phyloP scores from a whole-genome alignment of 2,888 invertebrate species.

The Noctuana brunneofusca region DNA sequence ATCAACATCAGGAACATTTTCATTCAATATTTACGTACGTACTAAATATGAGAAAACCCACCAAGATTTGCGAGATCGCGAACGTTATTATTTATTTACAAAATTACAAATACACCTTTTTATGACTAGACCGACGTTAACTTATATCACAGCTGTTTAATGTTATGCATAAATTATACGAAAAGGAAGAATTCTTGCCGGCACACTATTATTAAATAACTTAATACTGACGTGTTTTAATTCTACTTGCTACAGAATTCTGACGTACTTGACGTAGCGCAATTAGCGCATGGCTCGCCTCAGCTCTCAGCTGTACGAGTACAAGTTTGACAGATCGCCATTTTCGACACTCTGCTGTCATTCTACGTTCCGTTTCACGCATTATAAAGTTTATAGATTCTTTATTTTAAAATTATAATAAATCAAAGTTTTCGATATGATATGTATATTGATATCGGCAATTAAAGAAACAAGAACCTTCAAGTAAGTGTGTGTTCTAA shows the following conservation, averaged over 20 bases:
- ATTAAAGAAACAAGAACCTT: too few species aligned
- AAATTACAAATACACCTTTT: not conserved
- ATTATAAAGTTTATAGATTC: too few species aligned
- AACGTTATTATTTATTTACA: too few species aligned
- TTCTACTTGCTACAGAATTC: conserved; percentile 53
- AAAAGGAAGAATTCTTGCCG: conserved; percentile 19
- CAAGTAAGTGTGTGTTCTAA: too few species aligned
- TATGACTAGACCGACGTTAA: conserved; percentile 8
- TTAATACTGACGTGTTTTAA: conserved; percentile 70
- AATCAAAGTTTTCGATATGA: too few species aligned
- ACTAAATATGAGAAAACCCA: not conserved
- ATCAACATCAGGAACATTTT: conserved; percentile 24
- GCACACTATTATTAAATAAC: conserved; percentile 30
- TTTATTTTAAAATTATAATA: too few species aligned
- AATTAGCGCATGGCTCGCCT: not conserved
- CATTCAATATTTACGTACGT: conserved; percentile 10
- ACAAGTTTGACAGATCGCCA: not conserved
- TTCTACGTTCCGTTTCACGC: conserved; percentile 54
- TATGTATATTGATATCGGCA: too few species aligned
- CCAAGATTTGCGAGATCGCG: not conserved
- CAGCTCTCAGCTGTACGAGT: not conserved
- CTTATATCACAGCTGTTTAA: conserved; percentile 45
- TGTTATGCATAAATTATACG: conserved; percentile 16
- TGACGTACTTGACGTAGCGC: conserved; percentile 51
- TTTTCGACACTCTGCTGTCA: conserved; percentile 8